A percentile compares a stretch with the other conserved stretches of the same genome.
These are phyloP conservation scores for Erinaceus europaeus DNA, from an alignment of 2,113 vertebrate species.

Conservation along the genomic window DNA sequence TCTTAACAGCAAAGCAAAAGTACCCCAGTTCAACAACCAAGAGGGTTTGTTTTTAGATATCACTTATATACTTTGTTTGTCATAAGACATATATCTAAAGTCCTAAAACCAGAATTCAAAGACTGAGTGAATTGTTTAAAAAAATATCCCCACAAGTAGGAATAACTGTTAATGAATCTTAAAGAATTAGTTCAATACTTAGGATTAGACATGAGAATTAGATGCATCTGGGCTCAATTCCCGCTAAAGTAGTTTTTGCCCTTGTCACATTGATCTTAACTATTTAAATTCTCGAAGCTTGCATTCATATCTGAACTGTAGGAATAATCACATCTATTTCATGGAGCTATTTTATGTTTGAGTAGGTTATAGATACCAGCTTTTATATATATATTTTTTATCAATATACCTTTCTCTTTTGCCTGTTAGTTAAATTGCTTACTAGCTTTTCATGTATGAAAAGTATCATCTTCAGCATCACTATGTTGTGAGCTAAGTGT, in stretches of 20 bases:
- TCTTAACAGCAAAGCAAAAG: neutral
- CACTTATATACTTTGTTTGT: neutral
- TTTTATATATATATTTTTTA: neutral
- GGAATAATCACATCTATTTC: neutral
- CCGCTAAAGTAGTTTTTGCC: neutral
- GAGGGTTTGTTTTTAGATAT: neutral
- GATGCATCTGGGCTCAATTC: neutral
- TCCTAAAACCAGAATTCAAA: neutral
- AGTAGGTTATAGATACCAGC: neutral
- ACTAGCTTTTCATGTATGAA: neutral
- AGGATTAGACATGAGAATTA: neutral
- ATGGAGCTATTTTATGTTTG: neutral
- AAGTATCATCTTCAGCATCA: neutral
- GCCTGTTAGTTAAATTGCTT: neutral
- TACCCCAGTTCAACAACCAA: neutral
- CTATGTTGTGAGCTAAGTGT: neutral
- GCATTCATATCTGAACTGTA: slow-evolving; percentile 15
- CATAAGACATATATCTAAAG: neutral
- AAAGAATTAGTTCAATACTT: neutral
- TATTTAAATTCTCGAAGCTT: slow-evolving; percentile 22
- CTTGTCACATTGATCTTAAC: neutral
- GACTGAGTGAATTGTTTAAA: neutral
- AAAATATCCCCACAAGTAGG: neutral
- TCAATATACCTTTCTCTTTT: neutral
- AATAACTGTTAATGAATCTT: neutral